Conservation (phyloP, 2,797 vertebrate species). For the Coregonus sp. region DNA sequence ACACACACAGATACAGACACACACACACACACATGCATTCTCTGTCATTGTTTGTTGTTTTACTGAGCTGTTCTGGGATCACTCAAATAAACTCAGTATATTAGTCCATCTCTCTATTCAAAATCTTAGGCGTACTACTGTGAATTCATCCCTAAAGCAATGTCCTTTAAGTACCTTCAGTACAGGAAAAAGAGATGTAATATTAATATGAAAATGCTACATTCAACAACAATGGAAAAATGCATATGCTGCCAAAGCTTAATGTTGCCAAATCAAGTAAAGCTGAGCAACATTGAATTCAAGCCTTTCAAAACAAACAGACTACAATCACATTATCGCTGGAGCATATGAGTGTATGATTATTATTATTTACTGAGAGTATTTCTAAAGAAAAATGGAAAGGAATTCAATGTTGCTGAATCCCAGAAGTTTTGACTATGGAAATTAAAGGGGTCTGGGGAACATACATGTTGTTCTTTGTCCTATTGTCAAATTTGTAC, state of each 20-base stretch:
- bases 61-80: too few species aligned
- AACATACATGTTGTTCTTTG: neutral
- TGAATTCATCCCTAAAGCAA: slow-evolving; percentile 38
- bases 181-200: slow-evolving; percentile 39
- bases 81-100: too few species aligned
- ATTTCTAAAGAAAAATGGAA: neutral
- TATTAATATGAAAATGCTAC: slow-evolving; percentile 71
- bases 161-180: slow-evolving; percentile 2
- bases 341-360: slow-evolving; percentile 61
- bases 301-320: slow-evolving; percentile 72
- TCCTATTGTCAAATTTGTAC: neutral
- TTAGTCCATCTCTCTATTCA: too few species aligned
- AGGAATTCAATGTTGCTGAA: neutral
- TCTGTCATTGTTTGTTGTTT: too few species aligned
- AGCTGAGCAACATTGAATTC: slow-evolving; percentile 67
- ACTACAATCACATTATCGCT: slow-evolving; percentile 65
- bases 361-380: slow-evolving; percentile 42
- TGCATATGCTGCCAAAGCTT: slow-evolving; percentile 66
- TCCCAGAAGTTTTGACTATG: neutral
- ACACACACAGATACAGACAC: too few species aligned
- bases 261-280: slow-evolving; percentile 72
- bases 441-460: too few species aligned
- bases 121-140: slow-evolving; percentile 21
- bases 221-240: slow-evolving; percentile 73
- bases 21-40: too few species aligned